Evolutionary conservation across 1,140 invertebrate species (phyloP).

Genomic region (Drosophila obscura): DNA sequence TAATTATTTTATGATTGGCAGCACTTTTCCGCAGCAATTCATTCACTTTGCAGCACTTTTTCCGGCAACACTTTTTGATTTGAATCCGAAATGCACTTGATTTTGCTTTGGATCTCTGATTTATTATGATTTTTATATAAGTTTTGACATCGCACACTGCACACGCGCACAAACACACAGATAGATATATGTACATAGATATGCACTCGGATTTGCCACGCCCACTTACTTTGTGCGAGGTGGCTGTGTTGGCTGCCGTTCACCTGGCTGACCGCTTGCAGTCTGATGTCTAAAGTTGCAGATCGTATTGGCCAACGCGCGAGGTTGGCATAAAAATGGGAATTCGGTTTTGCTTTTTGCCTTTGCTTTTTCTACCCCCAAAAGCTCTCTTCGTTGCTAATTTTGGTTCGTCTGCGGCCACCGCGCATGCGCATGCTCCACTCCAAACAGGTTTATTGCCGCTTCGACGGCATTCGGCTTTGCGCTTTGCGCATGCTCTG

Average conservation of each 20-base stretch:
- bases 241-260: conserved; percentile 75
- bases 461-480: conserved; percentile 49
- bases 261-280: conserved; percentile 82
- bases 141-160: conserved; percentile 50
- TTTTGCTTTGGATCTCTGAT: conserved; percentile 14
- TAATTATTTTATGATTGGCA: neutral
- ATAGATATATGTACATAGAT: conserved; percentile 24
- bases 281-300: conserved; percentile 83
- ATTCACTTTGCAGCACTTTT: neutral
- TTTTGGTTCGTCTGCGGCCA: conserved; percentile 62
- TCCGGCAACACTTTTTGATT: conserved; percentile 7
- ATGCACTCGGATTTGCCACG: conserved; percentile 60
- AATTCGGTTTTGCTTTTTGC: conserved; percentile 47
- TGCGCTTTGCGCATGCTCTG: conserved; percentile 65
- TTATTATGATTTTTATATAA: conserved; percentile 51
- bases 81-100: neutral
- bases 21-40: neutral
- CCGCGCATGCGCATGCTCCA: conserved; percentile 18
- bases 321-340: conserved; percentile 69
- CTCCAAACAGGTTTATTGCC: conserved; percentile 68
- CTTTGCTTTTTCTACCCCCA: conserved; percentile 27
- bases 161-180: conserved; percentile 21
- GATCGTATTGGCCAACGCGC: conserved; percentile 78
- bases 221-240: conserved; percentile 68
- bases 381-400: conserved; percentile 65